phyloP scores from a whole-genome alignment of 2,888 invertebrate genomes.

The Cepaea hortensis region DNA sequence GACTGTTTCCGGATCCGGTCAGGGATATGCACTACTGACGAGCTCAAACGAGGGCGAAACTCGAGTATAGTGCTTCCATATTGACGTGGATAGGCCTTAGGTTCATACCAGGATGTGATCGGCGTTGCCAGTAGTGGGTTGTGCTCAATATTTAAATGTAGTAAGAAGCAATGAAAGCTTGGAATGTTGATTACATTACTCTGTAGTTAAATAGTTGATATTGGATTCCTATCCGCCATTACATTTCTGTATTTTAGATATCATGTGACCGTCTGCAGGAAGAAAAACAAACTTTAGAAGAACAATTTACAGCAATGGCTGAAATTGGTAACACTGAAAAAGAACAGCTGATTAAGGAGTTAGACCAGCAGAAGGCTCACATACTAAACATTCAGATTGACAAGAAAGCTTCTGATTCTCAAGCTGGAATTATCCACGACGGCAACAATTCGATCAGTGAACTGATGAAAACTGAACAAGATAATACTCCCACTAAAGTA shows the following conservation, averaged over 20 bases:
- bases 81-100: no score
- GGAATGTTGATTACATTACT: no score
- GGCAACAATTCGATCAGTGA: conserved; percentile 9
- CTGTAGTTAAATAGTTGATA: no score
- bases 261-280: conserved; percentile 55
- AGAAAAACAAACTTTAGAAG: conserved; percentile 57
- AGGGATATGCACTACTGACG: no score
- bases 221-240: neutral
- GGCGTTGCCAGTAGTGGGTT: no score
- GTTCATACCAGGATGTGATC: no score
- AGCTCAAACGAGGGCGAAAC: no score
- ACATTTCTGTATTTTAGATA: conserved; percentile 50
- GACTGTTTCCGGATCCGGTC: no score
- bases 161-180: no score
- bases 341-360: conserved; percentile 49
- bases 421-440: conserved; percentile 13
- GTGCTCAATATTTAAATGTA: no score
- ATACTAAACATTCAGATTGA: conserved; percentile 42
- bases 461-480: neutral
- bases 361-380: conserved; percentile 51
- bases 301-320: conserved; percentile 42
- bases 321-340: conserved; percentile 41
- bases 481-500: neutral
- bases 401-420: conserved; percentile 51
- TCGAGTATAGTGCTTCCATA: no score